Evolutionary conservation across 2,888 invertebrate genomes (phyloP), one percentile per base, ranked within the genome.

Genomic region (Nysson spinosus): DNA sequence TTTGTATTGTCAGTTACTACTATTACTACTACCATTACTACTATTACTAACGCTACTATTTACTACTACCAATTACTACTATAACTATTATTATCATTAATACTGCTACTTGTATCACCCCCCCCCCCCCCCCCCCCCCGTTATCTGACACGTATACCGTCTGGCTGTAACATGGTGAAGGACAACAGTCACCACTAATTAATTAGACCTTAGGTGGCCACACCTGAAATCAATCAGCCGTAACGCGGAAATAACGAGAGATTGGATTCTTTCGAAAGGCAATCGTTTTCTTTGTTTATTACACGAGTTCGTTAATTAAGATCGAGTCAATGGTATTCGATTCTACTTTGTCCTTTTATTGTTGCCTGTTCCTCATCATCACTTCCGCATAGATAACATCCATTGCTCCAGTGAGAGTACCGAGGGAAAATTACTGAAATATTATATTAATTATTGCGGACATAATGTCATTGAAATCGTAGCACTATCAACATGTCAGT

Each of bases 1-100:
- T 51, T 69, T 63, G 63, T 67, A 72, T 67, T 56, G 70, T 42
- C 66, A 61, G 63, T 62, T 69, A 62, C 57, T 47, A 57, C 50
- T 34, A 42, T 19, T 47, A 56, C 16, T 49, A 37, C 28, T 49
- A 37, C 28, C 28, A 39, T 39, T 49, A 28, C 39, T 37, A 26
- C 16, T 26, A 49, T 34, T 47, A 51, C 34, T 70, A 69, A 56
- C 44, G 42, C 40, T 65, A 52, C 47, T 58, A 63, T 54, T 70
- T 51, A 56, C 62, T 61, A 51, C 64, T 70, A 67, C 52, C 54
- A 39, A 62, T 47, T 47, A 56, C 43, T 44, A 62, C 43, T 69
- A 30, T 61, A 61, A 43, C 37, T 56, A 24, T 42, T 39, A 63
- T 49, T 57, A 20, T 58, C 60, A 52, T 56, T 52, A 50, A 49